These are phyloP conservation scores for Pseudococcus viburni DNA, from an alignment of 2,888 invertebrate genomes.

Conservation along the genomic window DNA sequence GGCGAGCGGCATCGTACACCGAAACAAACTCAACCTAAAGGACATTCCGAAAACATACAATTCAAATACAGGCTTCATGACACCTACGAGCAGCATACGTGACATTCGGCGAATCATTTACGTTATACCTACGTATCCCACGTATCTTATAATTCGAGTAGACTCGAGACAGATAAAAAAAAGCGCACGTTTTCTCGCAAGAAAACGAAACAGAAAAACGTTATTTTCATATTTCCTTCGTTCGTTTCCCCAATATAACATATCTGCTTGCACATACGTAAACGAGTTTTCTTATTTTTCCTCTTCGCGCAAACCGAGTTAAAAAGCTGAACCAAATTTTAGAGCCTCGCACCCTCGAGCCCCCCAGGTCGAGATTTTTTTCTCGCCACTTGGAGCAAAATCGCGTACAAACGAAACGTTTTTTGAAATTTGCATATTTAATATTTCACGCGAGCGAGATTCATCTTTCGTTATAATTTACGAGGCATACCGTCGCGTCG, in stretches of 20 bases:
- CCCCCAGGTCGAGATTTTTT: background rate
- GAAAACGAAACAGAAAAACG: background rate
- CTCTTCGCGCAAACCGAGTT: background rate
- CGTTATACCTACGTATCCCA: too few species aligned
- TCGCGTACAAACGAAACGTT: slow-evolving; percentile 32
- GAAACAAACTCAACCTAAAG: background rate
- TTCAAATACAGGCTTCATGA: too few species aligned
- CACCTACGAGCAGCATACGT: too few species aligned
- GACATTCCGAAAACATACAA: too few species aligned
- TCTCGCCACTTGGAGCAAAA: background rate
- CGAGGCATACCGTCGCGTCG: slow-evolving; percentile 19
- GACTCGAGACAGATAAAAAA: slow-evolving; percentile 2
- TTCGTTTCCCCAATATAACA: background rate
- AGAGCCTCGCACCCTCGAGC: background rate
- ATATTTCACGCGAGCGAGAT: slow-evolving; percentile 46
- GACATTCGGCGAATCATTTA: too few species aligned
- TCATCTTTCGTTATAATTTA: slow-evolving; percentile 32
- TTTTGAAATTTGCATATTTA: slow-evolving; percentile 53
- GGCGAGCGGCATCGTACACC: background rate
- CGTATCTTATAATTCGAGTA: background rate
- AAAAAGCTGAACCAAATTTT: background rate
- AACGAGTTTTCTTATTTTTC: slow-evolving; percentile 39
- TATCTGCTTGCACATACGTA: background rate
- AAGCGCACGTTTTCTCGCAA: background rate
- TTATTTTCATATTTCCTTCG: background rate